Base-by-base conservation (phyloP, 2,797 vertebrate genomes). In the Pyrocephalus nanus region DNA sequence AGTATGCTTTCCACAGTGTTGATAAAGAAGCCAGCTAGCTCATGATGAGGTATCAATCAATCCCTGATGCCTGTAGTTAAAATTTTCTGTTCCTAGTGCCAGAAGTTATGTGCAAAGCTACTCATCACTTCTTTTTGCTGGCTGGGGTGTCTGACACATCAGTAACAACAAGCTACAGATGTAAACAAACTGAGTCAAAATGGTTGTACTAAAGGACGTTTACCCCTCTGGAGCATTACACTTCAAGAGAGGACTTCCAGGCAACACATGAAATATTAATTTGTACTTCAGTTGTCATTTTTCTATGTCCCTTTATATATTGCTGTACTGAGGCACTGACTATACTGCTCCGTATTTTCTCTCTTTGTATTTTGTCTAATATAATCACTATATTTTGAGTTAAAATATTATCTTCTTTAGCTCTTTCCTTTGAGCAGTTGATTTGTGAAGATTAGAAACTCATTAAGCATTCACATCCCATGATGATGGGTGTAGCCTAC, bases 361-460 rank as follows among this genome's bases (percentile, higher is more conserved):
- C 38, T 76, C 54, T 87, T 42, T 87, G 29, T 48, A 38, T 94
- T 93, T 88, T 77, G 45, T 81, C 55, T 85, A 60, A 83, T 73
- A 55, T 12, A 45, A 58, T 79, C 32, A 27, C 23, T 66, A 22
- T 12, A 67, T 90, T 91, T 69, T 42, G 50, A 86, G 30, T 75
- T 88, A 83, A 90, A 94, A 92, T 36, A 87, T 76, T 90, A 66
- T 32, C 58, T 58, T 87, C 60, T 65, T 73, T 77, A 78, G 45
- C 38, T 90, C 32, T 60, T 77, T 93, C 30, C 54, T 86, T 91
- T 88, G 67, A 90, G 60, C 32, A 53, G 47, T 53, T 77, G 86
- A 94, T 90, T 83, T 93, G 51, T 86, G 92, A 65, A 86, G 61
- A 80, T 81, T 38, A 95, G 62, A 74, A 93, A 89, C 27, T 86